Base-by-base conservation (phyloP, 2,797 vertebrate genomes). In the Brachyrhaphis roseni region DNA sequence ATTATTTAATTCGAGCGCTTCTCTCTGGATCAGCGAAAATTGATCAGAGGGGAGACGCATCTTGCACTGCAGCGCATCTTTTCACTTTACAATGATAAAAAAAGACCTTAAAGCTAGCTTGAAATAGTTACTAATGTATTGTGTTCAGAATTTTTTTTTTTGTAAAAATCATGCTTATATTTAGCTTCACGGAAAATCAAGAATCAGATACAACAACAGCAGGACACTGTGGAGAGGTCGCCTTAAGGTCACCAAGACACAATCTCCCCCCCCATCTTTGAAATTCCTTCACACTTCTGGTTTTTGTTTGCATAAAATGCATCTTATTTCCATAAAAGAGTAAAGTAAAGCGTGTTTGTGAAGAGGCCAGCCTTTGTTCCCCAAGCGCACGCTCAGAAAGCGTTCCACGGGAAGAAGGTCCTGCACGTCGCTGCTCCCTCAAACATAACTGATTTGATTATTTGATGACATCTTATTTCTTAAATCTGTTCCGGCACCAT, bases 401-500 rank as follows among this genome's bases (percentile, higher is more conserved):
- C 81, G 11, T 88, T 86, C 88, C 91, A 92, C 87, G 85, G 88
- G 80, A 91, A 41, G 28, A 72, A 83, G 85, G 83, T 84, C 82
- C 77, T 12, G 84, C 84, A 80, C 81, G 64, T 90, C 88, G 93
- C 92, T 95, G 93, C 93, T 95, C 94, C 80, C 84, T 95, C 92
- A 92, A 94, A 94, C 94, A 94, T 94, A 89, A 92, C 94, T 95
- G 91, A 95, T 94, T 93, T 92, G 91, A 94, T 95, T 95, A 94
- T 94, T 95, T 94, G 93, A 95, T 96, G 94, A 95, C 94, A 94
- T 92, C 93, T 95, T 93, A 95, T 95, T 95, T 95, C 85, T 86
- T 87, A 95, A 95, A 96, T 96, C 92, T 92, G 92, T 95, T 94
- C 93, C 92, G 94, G 94, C 94, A 95, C 93, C 93, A 95, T 95